phyloP scores from a whole-genome alignment of 2,113 vertebrate species.

The Stegostoma tigrinum region DNA sequence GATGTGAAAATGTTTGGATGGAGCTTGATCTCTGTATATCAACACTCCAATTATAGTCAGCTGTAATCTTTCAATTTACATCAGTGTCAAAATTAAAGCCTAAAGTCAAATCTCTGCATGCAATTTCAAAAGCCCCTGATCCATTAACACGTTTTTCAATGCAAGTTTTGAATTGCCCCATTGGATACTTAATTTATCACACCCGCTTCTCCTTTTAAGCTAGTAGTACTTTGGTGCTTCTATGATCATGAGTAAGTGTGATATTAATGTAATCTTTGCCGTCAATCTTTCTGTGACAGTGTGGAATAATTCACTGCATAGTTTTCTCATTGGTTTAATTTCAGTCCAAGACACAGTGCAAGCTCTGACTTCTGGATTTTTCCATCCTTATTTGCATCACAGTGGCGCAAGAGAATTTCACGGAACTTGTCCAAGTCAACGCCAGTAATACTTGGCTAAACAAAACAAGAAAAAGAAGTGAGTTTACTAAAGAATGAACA shows the following conservation, averaged over 20 bases:
- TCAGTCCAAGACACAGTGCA: constrained; percentile 83
- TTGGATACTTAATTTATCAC: not conserved
- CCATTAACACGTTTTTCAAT: not conserved
- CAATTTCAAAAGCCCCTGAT: not conserved
- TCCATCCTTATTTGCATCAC: constrained; percentile 86
- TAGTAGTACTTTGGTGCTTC: not conserved
- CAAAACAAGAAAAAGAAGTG: constrained; percentile 31
- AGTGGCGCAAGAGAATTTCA: constrained; percentile 74
- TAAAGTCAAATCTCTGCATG: not conserved
- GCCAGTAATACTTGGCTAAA: constrained; percentile 80
- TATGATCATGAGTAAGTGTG: not conserved
- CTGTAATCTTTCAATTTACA: not conserved
- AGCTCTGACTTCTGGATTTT: constrained; percentile 93
- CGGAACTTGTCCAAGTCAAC: constrained; percentile 82
- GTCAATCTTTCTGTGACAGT: not conserved
- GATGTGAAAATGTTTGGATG: not conserved
- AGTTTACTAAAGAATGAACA: not conserved
- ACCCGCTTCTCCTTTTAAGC: not conserved
- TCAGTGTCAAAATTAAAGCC: not conserved
- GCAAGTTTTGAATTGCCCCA: not conserved
- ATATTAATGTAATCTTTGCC: not conserved
- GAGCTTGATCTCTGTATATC: not conserved
- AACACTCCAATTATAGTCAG: not conserved
- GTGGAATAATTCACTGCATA: too few relatives aligned
- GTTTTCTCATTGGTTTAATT: constrained; percentile 53